Evolutionary conservation across 1,140 invertebrate species (phyloP).

Genomic region (Drosophila sulfurigaster): DNA sequence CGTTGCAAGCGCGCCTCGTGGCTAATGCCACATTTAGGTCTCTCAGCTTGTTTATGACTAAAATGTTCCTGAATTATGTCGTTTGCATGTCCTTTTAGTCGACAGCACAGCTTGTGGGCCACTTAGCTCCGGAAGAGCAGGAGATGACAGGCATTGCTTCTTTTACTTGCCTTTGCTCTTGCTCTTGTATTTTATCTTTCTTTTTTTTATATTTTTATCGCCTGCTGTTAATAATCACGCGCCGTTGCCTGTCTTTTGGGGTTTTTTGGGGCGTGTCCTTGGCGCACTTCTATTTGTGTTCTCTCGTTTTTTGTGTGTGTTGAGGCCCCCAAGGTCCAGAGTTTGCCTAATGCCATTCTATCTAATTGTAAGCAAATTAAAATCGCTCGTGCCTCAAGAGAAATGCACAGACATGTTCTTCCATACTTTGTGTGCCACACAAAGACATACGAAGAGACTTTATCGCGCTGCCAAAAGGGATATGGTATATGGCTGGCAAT

Average conservation of each 20-base stretch:
- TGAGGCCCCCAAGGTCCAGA: slow-evolving; percentile 19
- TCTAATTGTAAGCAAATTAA: slow-evolving; percentile 57
- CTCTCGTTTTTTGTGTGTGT: neutral
- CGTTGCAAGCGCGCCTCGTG: neutral
- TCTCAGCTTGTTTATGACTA: slow-evolving; percentile 17
- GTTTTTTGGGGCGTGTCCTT: slow-evolving; percentile 51
- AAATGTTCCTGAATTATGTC: slow-evolving; percentile 61
- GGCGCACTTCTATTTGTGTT: no score
- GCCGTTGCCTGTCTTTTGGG: slow-evolving; percentile 11
- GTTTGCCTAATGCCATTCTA: slow-evolving; percentile 29
- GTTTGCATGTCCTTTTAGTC: slow-evolving; percentile 56
- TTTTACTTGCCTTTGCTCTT: neutral
- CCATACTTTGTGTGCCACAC: no score
- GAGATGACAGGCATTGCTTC: no score
- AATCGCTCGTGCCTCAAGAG: slow-evolving; percentile 40
- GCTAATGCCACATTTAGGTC: slow-evolving; percentile 14
- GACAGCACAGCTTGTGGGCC: slow-evolving; percentile 51
- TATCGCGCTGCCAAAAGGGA: slow-evolving; percentile 23
- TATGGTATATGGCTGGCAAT: slow-evolving; percentile 16
- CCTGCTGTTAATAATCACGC: slow-evolving; percentile 59
- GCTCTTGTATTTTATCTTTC: slow-evolving; percentile 13
- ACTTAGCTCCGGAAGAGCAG: slow-evolving; percentile 50
- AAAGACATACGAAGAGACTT: neutral
- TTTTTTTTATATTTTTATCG: slow-evolving; percentile 32
- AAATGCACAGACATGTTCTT: slow-evolving; percentile 17